Evolutionary conservation across 1,140 invertebrate genomes (phyloP).

Genomic region (Sarcophaga bullata): DNA sequence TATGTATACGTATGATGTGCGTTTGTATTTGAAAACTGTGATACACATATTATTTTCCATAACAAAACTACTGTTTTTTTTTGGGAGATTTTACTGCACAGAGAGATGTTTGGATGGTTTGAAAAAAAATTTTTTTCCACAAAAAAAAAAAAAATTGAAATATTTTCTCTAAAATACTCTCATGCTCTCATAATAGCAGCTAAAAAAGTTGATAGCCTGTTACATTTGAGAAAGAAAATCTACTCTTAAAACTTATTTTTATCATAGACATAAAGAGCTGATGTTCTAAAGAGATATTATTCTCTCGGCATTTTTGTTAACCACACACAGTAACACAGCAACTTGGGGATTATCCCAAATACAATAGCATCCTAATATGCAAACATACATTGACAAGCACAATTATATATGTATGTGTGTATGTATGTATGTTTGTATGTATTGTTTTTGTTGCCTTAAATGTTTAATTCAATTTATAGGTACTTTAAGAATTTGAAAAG

Average conservation of each 20-base stretch:
- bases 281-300: not conserved
- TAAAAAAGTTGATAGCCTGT: constrained; percentile 21
- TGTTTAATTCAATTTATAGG: not conserved
- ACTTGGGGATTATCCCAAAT: constrained; percentile 16
- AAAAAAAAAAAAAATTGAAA: too few species aligned
- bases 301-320: not conserved
- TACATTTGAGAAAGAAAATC: constrained; percentile 21
- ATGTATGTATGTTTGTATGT: not conserved
- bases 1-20: too few species aligned
- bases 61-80: too few species aligned
- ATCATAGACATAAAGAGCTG: not conserved
- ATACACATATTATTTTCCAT: too few species aligned
- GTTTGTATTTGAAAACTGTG: too few species aligned
- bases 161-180: not conserved
- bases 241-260: constrained; percentile 4
- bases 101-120: too few species aligned
- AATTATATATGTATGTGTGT: not conserved
- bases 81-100: too few species aligned
- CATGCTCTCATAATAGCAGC: not conserved
- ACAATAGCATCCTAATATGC: not conserved
- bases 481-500: not conserved
- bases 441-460: not conserved
- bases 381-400: not conserved
- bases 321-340: not conserved
- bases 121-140: too few species aligned